Percentiles rank a stretch among this genome's conserved stretches.
Conservation (phyloP, 2,113 vertebrate genomes). For the Neoarius graeffei region DNA sequence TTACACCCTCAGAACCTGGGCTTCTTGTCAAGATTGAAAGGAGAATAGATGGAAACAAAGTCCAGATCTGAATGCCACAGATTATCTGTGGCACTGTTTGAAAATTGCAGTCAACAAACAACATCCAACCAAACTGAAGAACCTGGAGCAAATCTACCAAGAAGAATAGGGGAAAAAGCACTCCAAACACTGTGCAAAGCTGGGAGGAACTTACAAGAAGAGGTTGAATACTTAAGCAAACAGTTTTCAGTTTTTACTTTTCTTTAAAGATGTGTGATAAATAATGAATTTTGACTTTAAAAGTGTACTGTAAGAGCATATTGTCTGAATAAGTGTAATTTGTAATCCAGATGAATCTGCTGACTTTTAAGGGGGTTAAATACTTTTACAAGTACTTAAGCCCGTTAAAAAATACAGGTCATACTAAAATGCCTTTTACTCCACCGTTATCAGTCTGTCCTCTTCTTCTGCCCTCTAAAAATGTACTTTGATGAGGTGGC, state of each 20-base stretch:
- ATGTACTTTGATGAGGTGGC: slow-evolving; percentile 29
- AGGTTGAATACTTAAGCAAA: background rate
- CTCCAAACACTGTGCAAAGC: no score
- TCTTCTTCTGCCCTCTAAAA: slow-evolving; percentile 23
- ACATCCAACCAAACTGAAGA: background rate
- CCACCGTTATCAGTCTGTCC: slow-evolving; percentile 12
- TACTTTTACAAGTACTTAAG: background rate
- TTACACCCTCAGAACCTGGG: background rate
- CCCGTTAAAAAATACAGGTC: no score
- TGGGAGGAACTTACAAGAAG: background rate
- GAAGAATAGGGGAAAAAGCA: background rate
- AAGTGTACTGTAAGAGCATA: background rate
- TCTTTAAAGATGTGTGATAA: background rate
- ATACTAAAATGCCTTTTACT: background rate
- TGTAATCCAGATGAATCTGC: background rate
- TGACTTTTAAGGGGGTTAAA: background rate
- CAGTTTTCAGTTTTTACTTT: background rate
- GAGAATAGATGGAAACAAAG: background rate
- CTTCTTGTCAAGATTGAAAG: background rate
- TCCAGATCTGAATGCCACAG: background rate
- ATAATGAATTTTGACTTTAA: background rate
- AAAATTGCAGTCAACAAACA: background rate
- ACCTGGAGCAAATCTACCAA: no score
- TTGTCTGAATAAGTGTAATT: background rate
- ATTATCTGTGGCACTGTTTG: background rate